Conservation (phyloP, 1,140 invertebrate genomes). For the Pemphigus obesinymphae region DNA sequence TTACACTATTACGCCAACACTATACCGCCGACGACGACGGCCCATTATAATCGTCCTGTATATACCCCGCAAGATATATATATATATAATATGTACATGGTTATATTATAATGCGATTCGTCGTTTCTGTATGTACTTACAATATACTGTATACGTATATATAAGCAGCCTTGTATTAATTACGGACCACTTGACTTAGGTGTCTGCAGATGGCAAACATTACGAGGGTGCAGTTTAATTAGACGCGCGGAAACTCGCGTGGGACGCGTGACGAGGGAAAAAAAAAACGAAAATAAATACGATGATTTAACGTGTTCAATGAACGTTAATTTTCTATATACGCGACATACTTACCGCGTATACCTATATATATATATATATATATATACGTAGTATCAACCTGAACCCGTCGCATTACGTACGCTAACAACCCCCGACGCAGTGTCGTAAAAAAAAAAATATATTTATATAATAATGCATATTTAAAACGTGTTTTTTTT, state of each 20-base stretch:
- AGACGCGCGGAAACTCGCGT: not conserved
- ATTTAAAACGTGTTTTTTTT: too few relatives aligned
- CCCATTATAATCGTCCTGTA: not conserved
- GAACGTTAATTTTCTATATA: constrained; percentile 28
- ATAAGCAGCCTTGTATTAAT: not conserved
- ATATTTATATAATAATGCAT: too few relatives aligned
- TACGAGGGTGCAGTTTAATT: not conserved
- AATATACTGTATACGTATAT: too few relatives aligned
- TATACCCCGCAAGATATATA: too few relatives aligned
- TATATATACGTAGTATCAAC: too few relatives aligned
- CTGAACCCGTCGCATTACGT: too few relatives aligned
- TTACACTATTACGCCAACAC: not conserved
- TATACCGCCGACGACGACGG: not conserved
- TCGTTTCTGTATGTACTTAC: too few relatives aligned
- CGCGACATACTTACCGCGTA: too few relatives aligned
- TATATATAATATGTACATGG: not conserved
- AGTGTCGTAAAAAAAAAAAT: too few relatives aligned
- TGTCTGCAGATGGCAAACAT: not conserved
- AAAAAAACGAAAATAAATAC: not conserved
- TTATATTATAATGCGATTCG: not conserved
- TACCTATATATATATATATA: too few relatives aligned
- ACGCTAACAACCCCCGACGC: too few relatives aligned
- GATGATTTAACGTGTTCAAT: constrained; percentile 23
- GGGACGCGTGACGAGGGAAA: not conserved
- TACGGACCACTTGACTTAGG: constrained; percentile 7